A percentile compares a stretch with the other conserved stretches of the same genome.
Evolutionary conservation across 2,113 vertebrate genomes (phyloP).

Genomic region (Rutilus rutilus): DNA sequence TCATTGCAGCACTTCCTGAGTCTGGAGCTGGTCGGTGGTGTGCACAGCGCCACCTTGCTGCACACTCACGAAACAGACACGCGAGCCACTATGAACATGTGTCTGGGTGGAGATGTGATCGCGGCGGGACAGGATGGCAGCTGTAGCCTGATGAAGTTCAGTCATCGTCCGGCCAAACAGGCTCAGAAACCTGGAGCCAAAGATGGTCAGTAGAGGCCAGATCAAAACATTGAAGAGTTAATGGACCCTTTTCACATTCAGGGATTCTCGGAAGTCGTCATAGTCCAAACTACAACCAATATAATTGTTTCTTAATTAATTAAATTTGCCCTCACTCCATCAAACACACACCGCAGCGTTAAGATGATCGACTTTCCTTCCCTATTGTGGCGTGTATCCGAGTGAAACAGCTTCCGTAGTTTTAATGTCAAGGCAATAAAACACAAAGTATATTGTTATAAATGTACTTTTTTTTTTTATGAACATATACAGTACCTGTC

Average conservation of each 20-base stretch:
- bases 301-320: too few relatives aligned
- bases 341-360: too few relatives aligned
- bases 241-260: neutral
- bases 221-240: neutral
- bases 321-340: too few relatives aligned
- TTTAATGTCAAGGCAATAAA: too few relatives aligned
- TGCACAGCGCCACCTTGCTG: constrained; percentile 84
- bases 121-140: constrained; percentile 90
- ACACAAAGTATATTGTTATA: too few relatives aligned
- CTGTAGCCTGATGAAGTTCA: constrained; percentile 86
- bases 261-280: too few relatives aligned
- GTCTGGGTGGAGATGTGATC: constrained; percentile 81
- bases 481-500: too few relatives aligned
- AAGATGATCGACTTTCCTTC: too few relatives aligned
- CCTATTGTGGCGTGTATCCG: too few relatives aligned
- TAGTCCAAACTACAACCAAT: too few relatives aligned
- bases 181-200: constrained; percentile 53
- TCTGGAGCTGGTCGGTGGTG: constrained; percentile 80
- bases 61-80: constrained; percentile 89
- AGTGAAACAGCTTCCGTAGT: too few relatives aligned
- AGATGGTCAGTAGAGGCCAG: constrained; percentile 71
- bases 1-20: constrained; percentile 87
- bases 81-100: constrained; percentile 93
- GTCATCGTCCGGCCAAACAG: constrained; percentile 53
- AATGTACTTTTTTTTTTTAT: too few relatives aligned